Base-by-base conservation (phyloP, 2,113 vertebrate species). In the Psilopsiagon aurifrons region DNA sequence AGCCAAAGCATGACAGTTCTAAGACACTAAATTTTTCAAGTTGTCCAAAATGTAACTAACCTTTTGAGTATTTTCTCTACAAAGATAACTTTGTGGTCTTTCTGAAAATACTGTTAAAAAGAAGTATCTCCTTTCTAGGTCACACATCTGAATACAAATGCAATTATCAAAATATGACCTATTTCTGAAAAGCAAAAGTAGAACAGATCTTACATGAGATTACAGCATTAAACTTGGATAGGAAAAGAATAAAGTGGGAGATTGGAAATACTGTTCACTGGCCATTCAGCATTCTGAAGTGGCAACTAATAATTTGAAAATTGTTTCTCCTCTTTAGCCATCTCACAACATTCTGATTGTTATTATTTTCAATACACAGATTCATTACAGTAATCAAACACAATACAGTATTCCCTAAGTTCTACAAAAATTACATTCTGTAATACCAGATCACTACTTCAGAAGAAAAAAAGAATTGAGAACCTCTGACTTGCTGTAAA, bases 151-250 rank as follows among this genome's bases (percentile, higher is more conserved):
- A 93, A 93, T 71, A 96, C 27, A 92, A 88, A 88, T 0, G 8
- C 6, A 93, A 69, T 92, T 93, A 93, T 51, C 79, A 93, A 88
- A 96, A 94, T 28, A 67, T 60, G 93, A 94, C 82, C 93, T 90
- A 93, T 51, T 94, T 97, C 75, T 86, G 90, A 83, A 93, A 79
- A 95, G 63, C n/a, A 83, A 46, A 92, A 80, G 41, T 51, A 94
- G 74, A 94, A 91, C 64, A 92, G 39, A 78, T 74, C 86, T 80
- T 76, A 93, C 93, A 94, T 77, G 49, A 80, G 75, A 95, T 88
- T 90, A 77, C n/a, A 83, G 60, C 54, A 81, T 78, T 88, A 83
- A 83, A 74, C 23, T 55, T 12, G 0, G 28, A 77, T 59, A 83
- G 31, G 63, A 92, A 94, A 94, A 94, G 31, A 83, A 91, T 24